Base-by-base conservation (phyloP, 1,140 invertebrate genomes). In the Pseudomyrmex cubaensis region DNA sequence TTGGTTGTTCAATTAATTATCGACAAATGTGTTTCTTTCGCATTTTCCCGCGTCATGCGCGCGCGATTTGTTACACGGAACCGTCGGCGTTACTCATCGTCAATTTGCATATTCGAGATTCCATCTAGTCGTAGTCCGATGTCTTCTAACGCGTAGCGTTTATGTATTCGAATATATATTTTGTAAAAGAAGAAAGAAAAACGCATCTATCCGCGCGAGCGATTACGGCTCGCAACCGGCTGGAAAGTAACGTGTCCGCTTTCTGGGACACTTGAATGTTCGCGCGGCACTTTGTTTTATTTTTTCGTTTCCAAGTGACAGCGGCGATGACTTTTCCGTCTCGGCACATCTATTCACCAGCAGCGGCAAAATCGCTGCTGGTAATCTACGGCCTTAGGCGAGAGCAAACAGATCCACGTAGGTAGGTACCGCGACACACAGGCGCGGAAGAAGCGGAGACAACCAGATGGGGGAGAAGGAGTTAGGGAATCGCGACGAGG, bases 401-500 rank as follows among this genome's bases (percentile, higher is more conserved):
- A 83, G 61, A 83, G 57, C 78, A 62, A 66, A 75, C 72, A 72
- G 67, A 85, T 70, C 54, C 66, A 78, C 64, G 61, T 87, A 88
- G 76, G 59, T 85, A 25, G 20, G 20, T 3, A 74, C 66, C 66
- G 76, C 83, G 85, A 80, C 50, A 75, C 48, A 83, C 48, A 83
- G 66, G 73, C 82, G 83, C 25, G 20, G 82, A 74, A 67, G 46
- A 63, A 64, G 22, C 10, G 44, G 35, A 61, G 61, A 50, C 52
- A 61, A n/a, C 50, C 2, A 17, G 20, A 22, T 15, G 25, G n/a
- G 35, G 8, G 8, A 8, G 15, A 22, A 8, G n/a, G 56, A 72
- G 66, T 62, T 63, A 57, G 70, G 83, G 85, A 64, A 85, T 88
- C 70, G 86, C 90, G 85, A 87, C n/a, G 90, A 87, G 90, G 90